Evolutionary conservation across 2,888 invertebrate genomes (phyloP).

Genomic region (Watsonalla cultraria): DNA sequence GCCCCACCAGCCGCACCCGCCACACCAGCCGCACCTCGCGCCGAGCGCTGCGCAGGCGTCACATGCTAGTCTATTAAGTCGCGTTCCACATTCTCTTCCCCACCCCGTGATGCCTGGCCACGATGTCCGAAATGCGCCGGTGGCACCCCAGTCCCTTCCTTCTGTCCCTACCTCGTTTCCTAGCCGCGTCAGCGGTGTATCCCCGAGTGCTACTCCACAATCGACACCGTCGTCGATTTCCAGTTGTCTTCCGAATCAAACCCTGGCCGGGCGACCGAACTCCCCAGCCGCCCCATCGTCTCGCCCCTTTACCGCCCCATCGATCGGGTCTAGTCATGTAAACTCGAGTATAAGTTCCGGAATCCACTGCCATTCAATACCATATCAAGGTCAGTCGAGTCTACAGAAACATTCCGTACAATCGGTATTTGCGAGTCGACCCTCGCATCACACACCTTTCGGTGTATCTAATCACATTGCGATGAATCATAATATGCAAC

Average conservation of each 20-base stretch:
- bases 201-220: slow-evolving; percentile 47
- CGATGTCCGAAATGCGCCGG: slow-evolving; percentile 47
- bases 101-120: slow-evolving; percentile 57
- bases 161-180: slow-evolving; percentile 67
- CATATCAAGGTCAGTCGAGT: slow-evolving; percentile 69
- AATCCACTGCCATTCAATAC: slow-evolving; percentile 64
- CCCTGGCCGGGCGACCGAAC: slow-evolving; percentile 50
- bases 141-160: slow-evolving; percentile 39
- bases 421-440: slow-evolving; percentile 58
- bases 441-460: slow-evolving; percentile 64
- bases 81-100: slow-evolving; percentile 48
- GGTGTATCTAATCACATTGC: slow-evolving; percentile 64
- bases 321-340: slow-evolving; percentile 75
- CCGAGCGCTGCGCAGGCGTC: slow-evolving; percentile 34
- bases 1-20: slow-evolving; percentile 35
- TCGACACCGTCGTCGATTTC: slow-evolving; percentile 50
- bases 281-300: slow-evolving; percentile 58
- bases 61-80: slow-evolving; percentile 51
- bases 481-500: slow-evolving; percentile 76
- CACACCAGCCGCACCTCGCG: slow-evolving; percentile 32
- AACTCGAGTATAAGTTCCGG: slow-evolving; percentile 69
- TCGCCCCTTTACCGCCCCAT: slow-evolving; percentile 61
- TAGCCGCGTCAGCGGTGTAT: slow-evolving; percentile 50
- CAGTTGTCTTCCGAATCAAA: slow-evolving; percentile 67
- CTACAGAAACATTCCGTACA: slow-evolving; percentile 74